A percentile compares a stretch with the other conserved stretches of the same genome.
Conservation (phyloP, 2,797 vertebrate genomes). For the Poecilia picta region DNA sequence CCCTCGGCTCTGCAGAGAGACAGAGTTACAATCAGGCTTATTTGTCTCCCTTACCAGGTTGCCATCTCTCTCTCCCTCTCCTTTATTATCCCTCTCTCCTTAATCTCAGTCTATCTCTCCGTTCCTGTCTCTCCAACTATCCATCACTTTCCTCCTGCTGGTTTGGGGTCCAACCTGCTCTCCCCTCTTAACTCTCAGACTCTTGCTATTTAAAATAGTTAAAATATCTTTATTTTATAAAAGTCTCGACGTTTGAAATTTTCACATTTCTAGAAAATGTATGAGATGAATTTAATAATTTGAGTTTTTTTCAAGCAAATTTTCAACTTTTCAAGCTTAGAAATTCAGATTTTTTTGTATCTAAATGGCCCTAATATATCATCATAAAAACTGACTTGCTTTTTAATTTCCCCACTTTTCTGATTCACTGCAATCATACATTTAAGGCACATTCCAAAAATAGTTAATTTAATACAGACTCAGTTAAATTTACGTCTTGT, state of each 20-base stretch:
- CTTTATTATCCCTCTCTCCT: constrained; percentile 32
- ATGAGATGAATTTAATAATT: no score
- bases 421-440: background rate
- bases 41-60: constrained; percentile 59
- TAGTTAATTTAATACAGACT: no score
- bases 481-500: no score
- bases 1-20: constrained; percentile 35
- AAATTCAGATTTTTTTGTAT: no score
- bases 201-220: background rate
- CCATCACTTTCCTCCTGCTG: constrained; percentile 55
- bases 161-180: constrained; percentile 15
- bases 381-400: background rate
- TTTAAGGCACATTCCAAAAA: background rate
- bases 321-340: no score
- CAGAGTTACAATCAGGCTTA: constrained; percentile 51
- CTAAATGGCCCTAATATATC: no score
- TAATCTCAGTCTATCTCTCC: constrained; percentile 21
- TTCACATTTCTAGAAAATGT: no score
- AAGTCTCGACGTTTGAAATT: no score
- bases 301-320: no score
- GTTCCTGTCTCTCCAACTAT: constrained; percentile 11
- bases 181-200: constrained; percentile 2
- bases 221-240: no score
- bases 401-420: background rate
- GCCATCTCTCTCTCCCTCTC: constrained; percentile 27